phyloP scores from a whole-genome alignment of 2,797 vertebrate species.

The Macrochelys suwanniensis region DNA sequence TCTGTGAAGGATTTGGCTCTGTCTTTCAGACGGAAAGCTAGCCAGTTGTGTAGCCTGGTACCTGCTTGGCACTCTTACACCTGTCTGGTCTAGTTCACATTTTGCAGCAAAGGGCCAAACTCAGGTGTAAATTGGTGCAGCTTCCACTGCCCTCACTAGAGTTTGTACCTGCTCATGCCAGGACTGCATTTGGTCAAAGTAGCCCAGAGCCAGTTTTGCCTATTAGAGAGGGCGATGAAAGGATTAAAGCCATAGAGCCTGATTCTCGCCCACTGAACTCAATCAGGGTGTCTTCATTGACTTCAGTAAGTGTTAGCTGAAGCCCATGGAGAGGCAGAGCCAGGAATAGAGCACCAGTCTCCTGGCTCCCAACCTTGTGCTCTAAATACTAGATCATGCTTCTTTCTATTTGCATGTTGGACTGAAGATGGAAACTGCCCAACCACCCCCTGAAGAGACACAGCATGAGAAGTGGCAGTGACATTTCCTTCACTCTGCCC shows the following conservation, averaged over 20 bases:
- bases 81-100: slow-evolving; percentile 16
- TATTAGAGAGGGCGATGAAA: neutral
- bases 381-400: neutral
- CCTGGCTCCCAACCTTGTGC: neutral
- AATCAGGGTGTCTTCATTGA: neutral
- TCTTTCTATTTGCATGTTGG: neutral
- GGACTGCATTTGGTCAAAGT: neutral
- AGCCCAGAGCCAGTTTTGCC: neutral
- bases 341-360: neutral
- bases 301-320: neutral
- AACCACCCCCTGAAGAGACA: neutral
- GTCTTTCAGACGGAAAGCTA: neutral
- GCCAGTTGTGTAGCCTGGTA: neutral
- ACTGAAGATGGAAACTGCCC: neutral
- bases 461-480: neutral
- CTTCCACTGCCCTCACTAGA: neutral
- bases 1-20: neutral
- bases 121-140: neutral
- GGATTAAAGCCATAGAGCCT: neutral
- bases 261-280: neutral
- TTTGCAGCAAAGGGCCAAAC: neutral
- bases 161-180: neutral
- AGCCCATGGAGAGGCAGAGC: neutral
- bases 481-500: neutral
- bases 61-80: neutral